Base-by-base conservation (phyloP, 2,113 vertebrate species). In the Montifringilla adamsi region DNA sequence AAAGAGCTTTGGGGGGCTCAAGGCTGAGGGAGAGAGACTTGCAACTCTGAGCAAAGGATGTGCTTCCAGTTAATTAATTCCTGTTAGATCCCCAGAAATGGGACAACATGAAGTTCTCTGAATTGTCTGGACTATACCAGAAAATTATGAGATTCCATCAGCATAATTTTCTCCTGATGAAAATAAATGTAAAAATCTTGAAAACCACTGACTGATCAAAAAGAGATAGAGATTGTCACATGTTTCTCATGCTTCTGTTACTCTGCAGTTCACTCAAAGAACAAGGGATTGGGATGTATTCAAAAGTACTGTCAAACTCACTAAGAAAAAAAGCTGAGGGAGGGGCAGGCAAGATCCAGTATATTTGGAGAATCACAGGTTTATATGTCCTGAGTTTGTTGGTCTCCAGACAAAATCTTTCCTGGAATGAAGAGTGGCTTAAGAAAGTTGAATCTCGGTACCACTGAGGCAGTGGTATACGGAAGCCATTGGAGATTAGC, bases 281-380 rank as follows among this genome's bases (percentile, higher is more conserved):
- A 44, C 10, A 85, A 44, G 10, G 9, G 24, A 60, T 64, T 78
- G 64, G 22, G 11, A n/a, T 84, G 9, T 68, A 35, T 21, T 80
- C 28, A 63, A 60, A 56, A 59, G 14, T 72, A 41, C 39, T 55
- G 15, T 58, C 23, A 72, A 69, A 63, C n/a, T 74, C 56, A 43
- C 28, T 26, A 35, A 77, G 50, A 60, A n/a, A 39, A 44, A 33
- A 2, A 13, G 27, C 7, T 3, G 3, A 2, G 1, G 4, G 16
- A 8, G 7, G 11, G 15, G 4, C 24, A 72, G 19, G 24, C 4
- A 28, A 20, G 16, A 73, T 56, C 31, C 8, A 4, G 20, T 78
- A 62, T 75, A 37, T 75, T 83, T 83, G 60, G 23, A 90, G 56
- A 87, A 89, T 70, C 46, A 44, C 18, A 55, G 26, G 11, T 52